phyloP scores from a whole-genome alignment of 2,888 invertebrate species.

The Apoda limacodes region DNA sequence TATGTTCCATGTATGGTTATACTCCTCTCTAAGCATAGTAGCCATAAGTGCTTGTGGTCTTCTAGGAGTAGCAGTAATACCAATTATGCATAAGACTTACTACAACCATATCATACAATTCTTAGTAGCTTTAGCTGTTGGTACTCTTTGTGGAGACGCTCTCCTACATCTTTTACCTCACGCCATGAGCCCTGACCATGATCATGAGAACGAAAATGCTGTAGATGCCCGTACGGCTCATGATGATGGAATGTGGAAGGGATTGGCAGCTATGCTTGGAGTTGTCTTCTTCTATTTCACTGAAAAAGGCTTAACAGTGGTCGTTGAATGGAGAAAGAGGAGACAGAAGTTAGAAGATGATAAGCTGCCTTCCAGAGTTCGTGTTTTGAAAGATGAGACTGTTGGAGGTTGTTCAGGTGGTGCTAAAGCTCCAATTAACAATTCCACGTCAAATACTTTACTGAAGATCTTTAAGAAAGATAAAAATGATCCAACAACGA shows the following conservation, averaged over 20 bases:
- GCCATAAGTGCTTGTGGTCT: constrained; percentile 90
- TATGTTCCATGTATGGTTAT: constrained; percentile 80
- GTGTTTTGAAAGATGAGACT: constrained; percentile 79
- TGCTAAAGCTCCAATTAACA: constrained; percentile 48
- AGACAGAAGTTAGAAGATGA: constrained; percentile 76
- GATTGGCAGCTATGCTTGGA: constrained; percentile 83
- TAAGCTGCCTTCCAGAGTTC: constrained; percentile 74
- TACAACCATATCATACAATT: constrained; percentile 93
- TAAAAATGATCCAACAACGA: constrained; percentile 62
- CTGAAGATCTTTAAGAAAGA: constrained; percentile 57
- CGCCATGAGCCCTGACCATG: constrained; percentile 66
- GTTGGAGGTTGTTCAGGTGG: constrained; percentile 50
- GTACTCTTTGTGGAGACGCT: constrained; percentile 92
- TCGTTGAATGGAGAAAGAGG: constrained; percentile 84
- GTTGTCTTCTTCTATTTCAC: constrained; percentile 91
- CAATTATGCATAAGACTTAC: constrained; percentile 88
- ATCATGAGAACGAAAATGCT: constrained; percentile 24
- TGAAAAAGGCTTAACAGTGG: constrained; percentile 83
- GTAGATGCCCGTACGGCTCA: constrained; percentile 47
- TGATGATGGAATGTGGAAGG: constrained; percentile 85
- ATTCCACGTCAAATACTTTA: constrained; percentile 50
- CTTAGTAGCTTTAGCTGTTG: constrained; percentile 92
- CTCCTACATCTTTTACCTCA: constrained; percentile 92
- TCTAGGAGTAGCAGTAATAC: constrained; percentile 89
- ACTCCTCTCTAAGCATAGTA: constrained; percentile 83